Conservation (phyloP, 2,888 invertebrate species). For the Mayetiola destructor region DNA sequence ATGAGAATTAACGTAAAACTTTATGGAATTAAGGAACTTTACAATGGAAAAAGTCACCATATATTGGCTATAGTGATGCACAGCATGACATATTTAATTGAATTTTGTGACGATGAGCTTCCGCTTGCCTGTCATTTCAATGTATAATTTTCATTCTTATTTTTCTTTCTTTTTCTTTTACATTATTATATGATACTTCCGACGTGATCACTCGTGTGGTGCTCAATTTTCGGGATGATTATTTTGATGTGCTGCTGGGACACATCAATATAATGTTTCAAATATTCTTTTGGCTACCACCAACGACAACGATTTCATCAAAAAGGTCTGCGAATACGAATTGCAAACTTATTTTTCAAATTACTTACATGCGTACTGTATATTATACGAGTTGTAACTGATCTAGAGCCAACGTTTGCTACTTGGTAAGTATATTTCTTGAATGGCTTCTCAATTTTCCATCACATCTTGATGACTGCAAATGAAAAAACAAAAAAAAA, state of each 20-base stretch:
- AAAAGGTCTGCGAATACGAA: conserved; percentile 92
- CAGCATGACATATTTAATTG: no score
- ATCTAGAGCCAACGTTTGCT: conserved; percentile 74
- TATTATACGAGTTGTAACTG: conserved; percentile 82
- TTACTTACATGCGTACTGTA: conserved; percentile 91
- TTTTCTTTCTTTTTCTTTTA: not conserved
- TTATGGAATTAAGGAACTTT: no score
- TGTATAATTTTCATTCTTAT: not conserved
- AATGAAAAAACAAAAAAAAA: no score
- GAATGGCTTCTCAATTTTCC: no score
- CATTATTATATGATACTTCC: not conserved
- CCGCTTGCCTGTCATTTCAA: no score
- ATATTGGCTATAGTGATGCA: no score
- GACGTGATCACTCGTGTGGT: not conserved
- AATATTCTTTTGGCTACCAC: not conserved
- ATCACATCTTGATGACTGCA: no score
- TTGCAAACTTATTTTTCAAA: conserved; percentile 95
- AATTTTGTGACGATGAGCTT: no score
- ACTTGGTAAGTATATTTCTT: conserved; percentile 64
- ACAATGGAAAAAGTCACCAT: no score
- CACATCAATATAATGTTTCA: conserved; percentile 1
- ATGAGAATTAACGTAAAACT: no score
- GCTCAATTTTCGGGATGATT: not conserved
- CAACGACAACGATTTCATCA: conserved; percentile 21
- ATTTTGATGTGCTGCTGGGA: conserved; percentile 8